Evolutionary conservation across 1,140 invertebrate species (phyloP).

Genomic region (Cotesia vestalis): DNA sequence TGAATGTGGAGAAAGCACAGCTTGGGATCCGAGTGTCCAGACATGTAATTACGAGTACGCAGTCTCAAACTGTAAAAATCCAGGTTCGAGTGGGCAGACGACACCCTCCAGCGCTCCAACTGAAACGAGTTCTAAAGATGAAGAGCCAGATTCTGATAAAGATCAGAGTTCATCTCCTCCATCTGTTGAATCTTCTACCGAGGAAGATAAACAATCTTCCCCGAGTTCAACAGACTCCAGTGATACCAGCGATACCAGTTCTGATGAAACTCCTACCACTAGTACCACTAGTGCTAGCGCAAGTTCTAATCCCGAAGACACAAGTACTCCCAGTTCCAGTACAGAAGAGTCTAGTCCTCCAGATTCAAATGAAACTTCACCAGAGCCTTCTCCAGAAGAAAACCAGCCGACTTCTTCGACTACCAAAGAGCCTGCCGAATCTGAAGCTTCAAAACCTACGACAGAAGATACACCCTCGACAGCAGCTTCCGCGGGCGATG

Average conservation of each 20-base stretch:
- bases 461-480: conserved; percentile 1
- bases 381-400: background rate
- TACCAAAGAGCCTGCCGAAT: background rate
- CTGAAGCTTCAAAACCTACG: background rate
- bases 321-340: background rate
- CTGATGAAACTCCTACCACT: background rate
- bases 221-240: background rate
- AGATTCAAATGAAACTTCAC: background rate
- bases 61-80: conserved; percentile 71
- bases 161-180: too few species aligned
- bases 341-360: background rate
- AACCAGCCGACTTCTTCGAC: background rate
- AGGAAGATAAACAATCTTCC: background rate
- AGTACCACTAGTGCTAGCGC: background rate
- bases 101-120: background rate
- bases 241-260: background rate
- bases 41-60: conserved; percentile 71
- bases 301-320: too few species aligned
- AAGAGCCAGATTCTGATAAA: background rate
- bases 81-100: conserved; percentile 66
- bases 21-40: conserved; percentile 70
- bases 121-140: background rate
- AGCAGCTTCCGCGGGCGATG: background rate
- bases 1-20: conserved; percentile 72
- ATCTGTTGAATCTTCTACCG: conserved; percentile 3